These are phyloP conservation scores for Drosophila mayaguana DNA, from an alignment of 2,888 invertebrate species.

Conservation along the genomic window DNA sequence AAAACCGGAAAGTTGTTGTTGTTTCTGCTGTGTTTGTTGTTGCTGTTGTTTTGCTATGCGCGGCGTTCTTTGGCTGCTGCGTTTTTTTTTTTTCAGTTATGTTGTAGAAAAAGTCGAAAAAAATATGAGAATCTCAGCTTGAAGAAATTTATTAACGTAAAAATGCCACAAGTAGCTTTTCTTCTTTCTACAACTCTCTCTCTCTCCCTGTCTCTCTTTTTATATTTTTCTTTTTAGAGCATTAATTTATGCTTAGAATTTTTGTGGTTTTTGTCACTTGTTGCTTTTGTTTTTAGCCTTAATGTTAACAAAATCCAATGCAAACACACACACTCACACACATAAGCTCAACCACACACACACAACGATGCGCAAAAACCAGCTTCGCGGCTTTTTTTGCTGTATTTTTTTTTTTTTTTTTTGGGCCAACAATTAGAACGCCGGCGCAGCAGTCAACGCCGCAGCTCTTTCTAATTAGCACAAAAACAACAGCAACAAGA, in stretches of 20 bases:
- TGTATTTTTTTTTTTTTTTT: slow-evolving; percentile 52
- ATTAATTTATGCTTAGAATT: slow-evolving; percentile 63
- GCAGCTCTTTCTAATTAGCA: slow-evolving; percentile 59
- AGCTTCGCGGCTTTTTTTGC: slow-evolving; percentile 55
- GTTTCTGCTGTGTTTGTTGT: slow-evolving; percentile 28
- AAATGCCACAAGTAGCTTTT: slow-evolving; percentile 25
- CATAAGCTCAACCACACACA: slow-evolving; percentile 8
- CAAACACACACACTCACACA: slow-evolving; percentile 24
- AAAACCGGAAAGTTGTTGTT: slow-evolving; percentile 78
- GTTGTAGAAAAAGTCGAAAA: slow-evolving; percentile 34
- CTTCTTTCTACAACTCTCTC: neutral
- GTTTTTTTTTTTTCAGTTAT: slow-evolving; percentile 26
- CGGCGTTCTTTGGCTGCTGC: slow-evolving; percentile 52
- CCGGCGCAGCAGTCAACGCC: slow-evolving; percentile 57
- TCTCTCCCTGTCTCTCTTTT: too few species aligned
- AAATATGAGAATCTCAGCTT: slow-evolving; percentile 32
- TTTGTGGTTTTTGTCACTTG: slow-evolving; percentile 68
- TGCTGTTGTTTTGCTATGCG: slow-evolving; percentile 51
- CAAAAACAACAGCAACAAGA: slow-evolving; percentile 41
- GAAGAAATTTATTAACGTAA: slow-evolving; percentile 41
- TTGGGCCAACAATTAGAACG: slow-evolving; percentile 66
- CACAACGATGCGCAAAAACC: slow-evolving; percentile 64
- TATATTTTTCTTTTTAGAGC: slow-evolving; percentile 29
- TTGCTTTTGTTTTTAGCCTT: slow-evolving; percentile 72
- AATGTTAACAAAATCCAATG: slow-evolving; percentile 75